Evolutionary conservation across 1,140 invertebrate genomes (phyloP), one percentile per base, ranked within the genome.

Genomic region (Papilio polytes): DNA sequence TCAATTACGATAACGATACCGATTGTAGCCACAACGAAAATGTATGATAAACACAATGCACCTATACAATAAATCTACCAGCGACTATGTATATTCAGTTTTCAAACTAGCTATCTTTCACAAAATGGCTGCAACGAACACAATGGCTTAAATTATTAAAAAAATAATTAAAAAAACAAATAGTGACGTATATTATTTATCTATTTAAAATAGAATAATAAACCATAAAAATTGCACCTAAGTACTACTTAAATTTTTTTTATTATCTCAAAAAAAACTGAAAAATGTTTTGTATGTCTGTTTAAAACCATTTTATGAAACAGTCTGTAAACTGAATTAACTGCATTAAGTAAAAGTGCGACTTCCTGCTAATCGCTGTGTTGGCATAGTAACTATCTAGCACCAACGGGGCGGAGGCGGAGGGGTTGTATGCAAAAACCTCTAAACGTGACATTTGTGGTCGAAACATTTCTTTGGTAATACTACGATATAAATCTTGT

Each of bases 381-480:
- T 78, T 91, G 91, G 86, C 86, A 88, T 88, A 85, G 81, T 85
- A 87, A 86, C 86, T 91, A 92, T 86, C 87, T 92, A 94, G 91
- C 92, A 94, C 92, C 88, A 83, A 87, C 83, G 85, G 85, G 86
- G 83, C 81, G 81, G 85, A 84, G 85, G 88, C 81, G 81, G 85
- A 84, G 85, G 88, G 87, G 85, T 84, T 83, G 78, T 79, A 15
- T 78, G 74, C 59, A 78, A 78, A 48, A 36, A 44, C 77, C 56
- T 20, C 41, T 74, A 10, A 36, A 63, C 15, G n/a, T 44, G 31
- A 78, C 59, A 59, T 22, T 63, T 12, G 56, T 59, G n/a, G 36
- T 78, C n/a, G 26, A 66, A 53, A 53, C 4, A 76, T 63, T 46
- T 66, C 56, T 78, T 78, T 66, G 77, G 56, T 78, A 78, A 78